These are phyloP conservation scores for Ochropleura leucogaster DNA, from an alignment of 2,888 invertebrate species.

Conservation along the genomic window DNA sequence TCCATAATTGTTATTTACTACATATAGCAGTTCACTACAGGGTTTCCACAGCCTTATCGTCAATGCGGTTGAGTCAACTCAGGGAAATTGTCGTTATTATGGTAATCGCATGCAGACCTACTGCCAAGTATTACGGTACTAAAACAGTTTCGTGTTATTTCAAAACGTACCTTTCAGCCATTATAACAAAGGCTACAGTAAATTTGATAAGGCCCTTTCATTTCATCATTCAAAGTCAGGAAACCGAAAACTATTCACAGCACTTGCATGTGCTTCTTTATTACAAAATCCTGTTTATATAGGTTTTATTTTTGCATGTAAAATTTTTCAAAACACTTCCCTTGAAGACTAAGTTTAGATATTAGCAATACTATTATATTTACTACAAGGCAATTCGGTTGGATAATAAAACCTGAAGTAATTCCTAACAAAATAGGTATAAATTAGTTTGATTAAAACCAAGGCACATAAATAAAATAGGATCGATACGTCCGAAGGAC, in stretches of 20 bases:
- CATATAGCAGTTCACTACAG: background rate
- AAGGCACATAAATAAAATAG: constrained; percentile 53
- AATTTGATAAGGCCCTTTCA: constrained; percentile 20
- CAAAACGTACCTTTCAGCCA: constrained; percentile 44
- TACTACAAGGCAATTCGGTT: constrained; percentile 4
- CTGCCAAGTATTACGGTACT: constrained; percentile 56
- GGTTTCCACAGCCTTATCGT: constrained; percentile 11
- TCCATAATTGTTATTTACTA: constrained; percentile 5
- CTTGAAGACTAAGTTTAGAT: constrained; percentile 11
- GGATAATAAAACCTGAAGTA: constrained; percentile 35
- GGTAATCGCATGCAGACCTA: constrained; percentile 44
- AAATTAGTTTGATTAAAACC: constrained; percentile 58
- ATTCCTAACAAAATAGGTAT: constrained; percentile 21
- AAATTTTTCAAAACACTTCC: background rate
- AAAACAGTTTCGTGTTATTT: constrained; percentile 20
- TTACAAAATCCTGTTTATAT: constrained; percentile 39
- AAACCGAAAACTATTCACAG: constrained; percentile 35
- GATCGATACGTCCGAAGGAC: constrained; percentile 65
- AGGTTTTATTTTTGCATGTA: constrained; percentile 4
- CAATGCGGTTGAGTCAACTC: constrained; percentile 18
- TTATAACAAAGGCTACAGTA: constrained; percentile 33
- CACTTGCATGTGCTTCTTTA: constrained; percentile 20
- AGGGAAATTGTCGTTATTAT: constrained; percentile 46
- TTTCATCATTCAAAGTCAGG: constrained; percentile 25
- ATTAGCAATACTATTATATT: background rate